phyloP scores from a whole-genome alignment of 2,888 invertebrate species.

The Julus scanicus region DNA sequence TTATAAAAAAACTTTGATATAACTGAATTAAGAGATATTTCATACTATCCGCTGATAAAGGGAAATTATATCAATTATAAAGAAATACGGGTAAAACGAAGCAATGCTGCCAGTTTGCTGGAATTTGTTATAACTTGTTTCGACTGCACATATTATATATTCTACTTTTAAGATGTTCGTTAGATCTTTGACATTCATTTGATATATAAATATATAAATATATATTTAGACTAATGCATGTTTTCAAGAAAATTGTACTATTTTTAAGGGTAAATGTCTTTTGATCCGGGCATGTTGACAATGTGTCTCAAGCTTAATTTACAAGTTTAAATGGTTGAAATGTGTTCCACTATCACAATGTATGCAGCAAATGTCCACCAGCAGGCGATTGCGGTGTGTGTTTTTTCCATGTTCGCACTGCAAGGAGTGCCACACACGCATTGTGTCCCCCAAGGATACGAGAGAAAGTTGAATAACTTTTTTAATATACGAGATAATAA shows the following conservation, averaged over 20 bases:
- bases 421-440: neutral
- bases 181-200: slow-evolving; percentile 38
- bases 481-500: slow-evolving; percentile 35
- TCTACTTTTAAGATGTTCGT: slow-evolving; percentile 30
- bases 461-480: slow-evolving; percentile 38
- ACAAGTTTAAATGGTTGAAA: slow-evolving; percentile 4
- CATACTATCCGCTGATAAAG: neutral
- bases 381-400: neutral
- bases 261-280: slow-evolving; percentile 39
- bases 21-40: too few species aligned
- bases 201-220: slow-evolving; percentile 34
- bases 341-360: neutral
- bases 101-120: neutral
- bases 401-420: neutral
- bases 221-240: slow-evolving; percentile 38
- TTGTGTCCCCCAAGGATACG: slow-evolving; percentile 10
- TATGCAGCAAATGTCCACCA: slow-evolving; percentile 5
- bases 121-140: slow-evolving; percentile 27
- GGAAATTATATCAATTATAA: neutral
- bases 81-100: neutral
- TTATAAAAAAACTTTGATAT: neutral
- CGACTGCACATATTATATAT: slow-evolving; percentile 12
- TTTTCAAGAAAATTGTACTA: slow-evolving; percentile 36
- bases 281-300: slow-evolving; percentile 15
- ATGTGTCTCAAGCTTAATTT: slow-evolving; percentile 16